Conservation (phyloP, 2,888 invertebrate genomes). For the Hirtodrosophila confusa region DNA sequence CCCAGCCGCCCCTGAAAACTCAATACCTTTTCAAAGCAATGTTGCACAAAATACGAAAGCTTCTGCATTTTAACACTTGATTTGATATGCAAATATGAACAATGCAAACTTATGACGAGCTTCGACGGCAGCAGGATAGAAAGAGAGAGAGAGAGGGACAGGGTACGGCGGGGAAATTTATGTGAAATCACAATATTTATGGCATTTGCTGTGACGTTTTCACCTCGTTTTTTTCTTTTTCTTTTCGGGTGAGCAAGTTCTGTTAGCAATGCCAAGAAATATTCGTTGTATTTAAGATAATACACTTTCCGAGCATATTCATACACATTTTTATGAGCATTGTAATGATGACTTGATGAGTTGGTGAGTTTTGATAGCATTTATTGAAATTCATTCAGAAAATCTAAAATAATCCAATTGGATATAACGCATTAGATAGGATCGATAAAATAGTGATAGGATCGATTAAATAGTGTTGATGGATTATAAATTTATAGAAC, state of each 20-base stretch:
- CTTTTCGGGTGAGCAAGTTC: constrained; percentile 17
- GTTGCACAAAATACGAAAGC: constrained; percentile 41
- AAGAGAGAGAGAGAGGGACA: background rate
- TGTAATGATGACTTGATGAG: too few species aligned
- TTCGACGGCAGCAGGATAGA: background rate
- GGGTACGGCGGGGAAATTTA: constrained; percentile 39
- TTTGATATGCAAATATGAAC: constrained; percentile 75
- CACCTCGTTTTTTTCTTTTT: constrained; percentile 7
- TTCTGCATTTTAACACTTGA: constrained; percentile 74
- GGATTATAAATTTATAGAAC: too few species aligned
- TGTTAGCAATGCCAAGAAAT: constrained; percentile 30
- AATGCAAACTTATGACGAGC: constrained; percentile 31
- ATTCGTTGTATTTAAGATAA: constrained; percentile 19
- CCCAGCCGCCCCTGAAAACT: background rate
- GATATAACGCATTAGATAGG: too few species aligned
- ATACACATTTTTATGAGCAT: too few species aligned
- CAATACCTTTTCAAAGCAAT: constrained; percentile 28
- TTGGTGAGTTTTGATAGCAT: too few species aligned
- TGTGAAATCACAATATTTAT: constrained; percentile 72
- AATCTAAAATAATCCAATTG: too few species aligned
- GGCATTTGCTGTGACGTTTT: constrained; percentile 53
- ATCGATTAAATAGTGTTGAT: too few species aligned
- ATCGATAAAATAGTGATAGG: too few species aligned
- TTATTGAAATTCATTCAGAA: too few species aligned
- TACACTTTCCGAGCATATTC: constrained; percentile 16